phyloP scores from a whole-genome alignment of 2,113 vertebrate genomes.

The Callorhinus ursinus region DNA sequence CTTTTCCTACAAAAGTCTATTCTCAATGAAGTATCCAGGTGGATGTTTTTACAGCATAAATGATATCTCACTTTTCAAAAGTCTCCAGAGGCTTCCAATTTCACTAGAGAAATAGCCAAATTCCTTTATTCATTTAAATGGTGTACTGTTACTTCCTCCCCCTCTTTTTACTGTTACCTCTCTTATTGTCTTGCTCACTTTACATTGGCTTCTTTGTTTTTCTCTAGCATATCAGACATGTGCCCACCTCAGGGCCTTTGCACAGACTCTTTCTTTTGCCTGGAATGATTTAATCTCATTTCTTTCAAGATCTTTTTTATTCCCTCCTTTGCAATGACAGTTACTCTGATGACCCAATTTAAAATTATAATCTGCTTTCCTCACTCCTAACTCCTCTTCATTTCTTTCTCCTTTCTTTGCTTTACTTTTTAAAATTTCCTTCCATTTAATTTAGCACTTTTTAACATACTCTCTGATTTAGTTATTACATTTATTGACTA shows the following conservation, averaged over 20 bases:
- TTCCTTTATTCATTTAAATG: background rate
- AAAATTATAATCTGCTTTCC: background rate
- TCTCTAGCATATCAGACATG: background rate
- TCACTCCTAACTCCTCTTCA: background rate
- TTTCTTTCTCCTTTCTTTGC: background rate
- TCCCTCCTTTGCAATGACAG: background rate
- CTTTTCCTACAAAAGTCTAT: background rate
- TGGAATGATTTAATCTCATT: background rate
- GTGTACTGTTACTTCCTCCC: background rate
- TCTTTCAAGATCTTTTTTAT: background rate
- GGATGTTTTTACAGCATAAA: background rate
- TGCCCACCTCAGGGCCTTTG: background rate
- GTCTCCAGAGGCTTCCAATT: background rate
- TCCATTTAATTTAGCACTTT: background rate
- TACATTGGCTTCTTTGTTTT: background rate
- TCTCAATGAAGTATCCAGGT: background rate
- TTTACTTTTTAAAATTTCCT: background rate
- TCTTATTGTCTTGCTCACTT: background rate
- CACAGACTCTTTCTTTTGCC: background rate
- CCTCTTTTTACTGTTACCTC: background rate
- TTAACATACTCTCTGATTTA: background rate
- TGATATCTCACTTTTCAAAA: background rate
- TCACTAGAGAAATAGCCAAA: background rate
- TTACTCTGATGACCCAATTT: background rate
- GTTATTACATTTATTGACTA: background rate